Base-by-base conservation (phyloP, 2,888 invertebrate species). In the Hyppa rectilinea region DNA sequence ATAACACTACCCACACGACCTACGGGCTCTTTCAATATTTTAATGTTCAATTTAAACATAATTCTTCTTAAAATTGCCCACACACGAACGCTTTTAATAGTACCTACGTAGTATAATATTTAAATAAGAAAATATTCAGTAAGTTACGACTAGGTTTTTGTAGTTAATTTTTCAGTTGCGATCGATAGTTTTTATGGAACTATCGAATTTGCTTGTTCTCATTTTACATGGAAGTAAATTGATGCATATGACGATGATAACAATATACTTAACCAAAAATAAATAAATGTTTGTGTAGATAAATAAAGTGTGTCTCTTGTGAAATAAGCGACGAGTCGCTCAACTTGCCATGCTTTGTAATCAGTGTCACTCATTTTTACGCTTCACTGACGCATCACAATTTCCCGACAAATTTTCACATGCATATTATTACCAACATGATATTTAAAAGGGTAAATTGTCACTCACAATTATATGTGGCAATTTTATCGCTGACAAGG, bases 1-100 rank as follows among this genome's bases (percentile, higher is more conserved):
- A 87, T 85, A 87, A 81, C 78, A 73, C 67, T 61, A 65, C 70
- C 62, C 49, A 36, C 49, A 45, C 34, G 31, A 52, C 29, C 68
- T 9, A n/a, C 55, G 26, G 40, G 23, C 31, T 68, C 31, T 61
- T 78, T 58, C 31, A 49, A 71, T 77, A 71, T 74, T 70, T 70
- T 58, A 58, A 61, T 50, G 34, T 62, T 36, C 43, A 49, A 59
- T 68, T 75, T 71, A 49, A 69, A 69, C 36, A 68, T 43, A 59
- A 65, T 50, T 78, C 31, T 71, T 61, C n/a, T 38, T 34, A 29
- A 55, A 55, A 58, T 52, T 45, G 12, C 36, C 10, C 34, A 36
- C 40, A 6, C 26, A 20, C 1, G 36, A 43, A 71, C 20, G 29
- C n/a, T 49, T 53, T 59, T 53, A 14, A 50, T 14, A 20, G 26